Base-by-base conservation (phyloP, 2,888 invertebrate species). In the Caenorhabditis angaria region DNA sequence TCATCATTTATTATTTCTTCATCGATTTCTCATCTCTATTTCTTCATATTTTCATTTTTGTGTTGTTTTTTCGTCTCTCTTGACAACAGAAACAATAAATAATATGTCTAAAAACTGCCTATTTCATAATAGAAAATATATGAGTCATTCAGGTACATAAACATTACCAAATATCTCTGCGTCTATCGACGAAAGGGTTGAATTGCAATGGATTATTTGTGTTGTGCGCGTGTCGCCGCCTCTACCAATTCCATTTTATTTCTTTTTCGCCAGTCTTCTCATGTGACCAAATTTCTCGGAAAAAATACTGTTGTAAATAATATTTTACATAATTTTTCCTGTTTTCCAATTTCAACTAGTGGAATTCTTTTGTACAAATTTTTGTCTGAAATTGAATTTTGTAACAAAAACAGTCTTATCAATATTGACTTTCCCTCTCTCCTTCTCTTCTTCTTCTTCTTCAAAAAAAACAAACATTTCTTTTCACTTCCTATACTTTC, bases 141-240 rank as follows among this genome's bases (percentile, higher is more conserved):
- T 41, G 41, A 41, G 14, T 41, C 41, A 41, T 14, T 41, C 14
- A 12, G 18, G 41, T n/a, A n/a, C n/a, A 18, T 41, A 41, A 41
- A 41, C 41, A 41, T 41, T 41, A 41, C 41, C 41, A 41, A 41
- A 18, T 41, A 41, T 41, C 41, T 41, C 41, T 41, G 41, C 41
- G 41, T 41, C 41, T 41, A 41, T 6, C 3, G 32, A 32, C 32
- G 10, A 32, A 10, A 10, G 41, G 6, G 41, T 3, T 5, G 3
- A 14, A 14, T 5, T n/a, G n/a, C n/a, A n/a, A n/a, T 41, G 41
- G 41, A 41, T 41, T 41, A 41, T 41, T 41, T 41, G 41, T 41
- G 41, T 41, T 41, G 41, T 41, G 41, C 41, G 41, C 41, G 41
- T 41, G 41, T 18, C 41, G 32, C 32, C 32, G 32, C 32, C 32